Conservation (phyloP, 1,140 invertebrate species). For the Papilio dardanus region DNA sequence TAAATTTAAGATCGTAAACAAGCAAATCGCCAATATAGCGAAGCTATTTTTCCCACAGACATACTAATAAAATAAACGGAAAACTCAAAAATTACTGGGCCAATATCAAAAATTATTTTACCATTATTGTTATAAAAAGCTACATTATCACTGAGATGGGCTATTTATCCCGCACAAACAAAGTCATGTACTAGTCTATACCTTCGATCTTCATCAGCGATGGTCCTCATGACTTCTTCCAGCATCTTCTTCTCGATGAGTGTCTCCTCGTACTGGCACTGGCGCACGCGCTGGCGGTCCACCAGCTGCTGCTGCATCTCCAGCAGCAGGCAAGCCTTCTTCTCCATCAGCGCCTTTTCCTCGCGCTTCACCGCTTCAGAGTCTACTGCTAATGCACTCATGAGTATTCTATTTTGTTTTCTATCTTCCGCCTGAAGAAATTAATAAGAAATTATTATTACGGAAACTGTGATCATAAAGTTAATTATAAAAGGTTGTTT, state of each 20-base stretch:
- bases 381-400: slow-evolving; percentile 52
- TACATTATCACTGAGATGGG: too few species aligned
- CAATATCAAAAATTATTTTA: too few species aligned
- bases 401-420: slow-evolving; percentile 51
- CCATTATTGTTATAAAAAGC: too few species aligned
- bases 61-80: too few species aligned
- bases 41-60: too few species aligned
- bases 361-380: slow-evolving; percentile 49
- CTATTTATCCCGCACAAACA: too few species aligned
- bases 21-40: too few species aligned
- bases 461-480: too few species aligned
- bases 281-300: slow-evolving; percentile 53
- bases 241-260: slow-evolving; percentile 72
- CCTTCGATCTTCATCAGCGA: slow-evolving; percentile 65
- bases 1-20: too few species aligned
- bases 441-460: too few species aligned
- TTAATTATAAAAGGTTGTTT: too few species aligned
- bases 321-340: slow-evolving; percentile 49
- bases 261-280: slow-evolving; percentile 65
- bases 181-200: slow-evolving; percentile 27
- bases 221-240: slow-evolving; percentile 63
- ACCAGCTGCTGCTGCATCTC: slow-evolving; percentile 70
- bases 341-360: slow-evolving; percentile 51
- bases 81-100: too few species aligned
- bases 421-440: slow-evolving; percentile 66